phyloP scores from a whole-genome alignment of 1,140 invertebrate genomes.

The Diploscapter pachys region DNA sequence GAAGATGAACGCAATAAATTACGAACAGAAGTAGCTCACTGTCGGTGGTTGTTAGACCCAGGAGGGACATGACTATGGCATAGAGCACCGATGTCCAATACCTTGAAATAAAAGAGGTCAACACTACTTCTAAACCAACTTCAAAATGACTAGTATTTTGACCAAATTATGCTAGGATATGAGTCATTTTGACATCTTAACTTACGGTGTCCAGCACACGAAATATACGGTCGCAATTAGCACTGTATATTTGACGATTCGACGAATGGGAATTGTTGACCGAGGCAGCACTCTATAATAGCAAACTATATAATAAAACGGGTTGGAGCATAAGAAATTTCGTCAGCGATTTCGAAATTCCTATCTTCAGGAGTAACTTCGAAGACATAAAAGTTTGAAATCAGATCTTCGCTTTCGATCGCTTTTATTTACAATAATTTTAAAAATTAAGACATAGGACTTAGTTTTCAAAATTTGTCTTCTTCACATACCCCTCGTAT shows the following conservation, averaged over 20 bases:
- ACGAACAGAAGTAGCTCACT: constrained; percentile 49
- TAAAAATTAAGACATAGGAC: too few species aligned
- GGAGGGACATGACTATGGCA: constrained; percentile 49
- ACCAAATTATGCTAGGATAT: neutral
- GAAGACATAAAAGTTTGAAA: constrained; percentile 35
- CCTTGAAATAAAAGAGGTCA: too few species aligned
- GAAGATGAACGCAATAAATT: constrained; percentile 56
- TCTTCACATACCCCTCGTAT: too few species aligned
- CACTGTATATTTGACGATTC: constrained; percentile 51
- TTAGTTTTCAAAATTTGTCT: too few species aligned
- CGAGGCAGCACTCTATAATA: constrained; percentile 41
- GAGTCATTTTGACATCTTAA: constrained; percentile 3
- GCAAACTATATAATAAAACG: constrained; percentile 40
- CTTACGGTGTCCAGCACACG: constrained; percentile 56
- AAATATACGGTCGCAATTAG: constrained; percentile 56
- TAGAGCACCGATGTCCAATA: constrained; percentile 57
- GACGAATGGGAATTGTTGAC: constrained; percentile 44
- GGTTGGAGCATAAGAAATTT: neutral
- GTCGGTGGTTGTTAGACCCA: constrained; percentile 31
- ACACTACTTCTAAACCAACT: too few species aligned
- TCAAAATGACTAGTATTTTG: neutral
- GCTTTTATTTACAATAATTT: too few species aligned
- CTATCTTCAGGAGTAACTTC: constrained; percentile 21
- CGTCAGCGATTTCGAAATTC: constrained; percentile 48
- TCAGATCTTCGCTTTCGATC: too few species aligned